Evolutionary conservation across 64 coral and sea anemone genomes (phyloP), one percentile per base, ranked within the genome.

Genomic region (Stichodactyla mertensii): DNA sequence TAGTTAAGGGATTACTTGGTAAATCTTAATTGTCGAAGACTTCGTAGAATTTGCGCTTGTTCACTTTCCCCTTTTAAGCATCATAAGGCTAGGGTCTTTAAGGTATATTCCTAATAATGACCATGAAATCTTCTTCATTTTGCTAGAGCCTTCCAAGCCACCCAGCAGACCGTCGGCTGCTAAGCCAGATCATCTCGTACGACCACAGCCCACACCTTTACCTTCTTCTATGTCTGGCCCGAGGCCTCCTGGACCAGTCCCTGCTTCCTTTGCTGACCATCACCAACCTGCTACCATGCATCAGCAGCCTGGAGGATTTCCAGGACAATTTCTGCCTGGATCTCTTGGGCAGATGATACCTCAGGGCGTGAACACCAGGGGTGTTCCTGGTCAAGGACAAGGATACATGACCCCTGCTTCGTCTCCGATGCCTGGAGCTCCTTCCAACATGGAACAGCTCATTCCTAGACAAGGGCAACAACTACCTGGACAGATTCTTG

Each of bases 171-270:
- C 94, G 16, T 54, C 82, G 55, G 88, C 94, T 15, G 70, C 80
- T 24, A 96, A 96, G 64, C 94, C 94, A 36, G 85, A 87, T 10
- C 91, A 93, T 87, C 88, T 96, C 70, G 61, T 85, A 71, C 85
- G 62, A 78, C 85, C 88, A 22, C 59, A 52, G 52, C 88, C 88
- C 0, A 54, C 24, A 13, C 52, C 82, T 36, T 13, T 61, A 81
- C 77, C 89, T 66, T 14, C 55, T 28, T 9, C 77, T 51, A 55
- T 80, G 61, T 26, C 80, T 59, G 78, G 85, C 24, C 26, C 86
- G 18, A 84, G 78, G 52, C 62, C 80, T 54, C 86, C 87, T 55
- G 64, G 79, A 14, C 86, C 77, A 69, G 55, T 51, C 31, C 89
- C 57, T 6, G n/a, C 54, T 55, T 77, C 74, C n/a, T 54, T 85